phyloP scores from a whole-genome alignment of 2,888 invertebrate genomes.

The Drosophila nigricruria region DNA sequence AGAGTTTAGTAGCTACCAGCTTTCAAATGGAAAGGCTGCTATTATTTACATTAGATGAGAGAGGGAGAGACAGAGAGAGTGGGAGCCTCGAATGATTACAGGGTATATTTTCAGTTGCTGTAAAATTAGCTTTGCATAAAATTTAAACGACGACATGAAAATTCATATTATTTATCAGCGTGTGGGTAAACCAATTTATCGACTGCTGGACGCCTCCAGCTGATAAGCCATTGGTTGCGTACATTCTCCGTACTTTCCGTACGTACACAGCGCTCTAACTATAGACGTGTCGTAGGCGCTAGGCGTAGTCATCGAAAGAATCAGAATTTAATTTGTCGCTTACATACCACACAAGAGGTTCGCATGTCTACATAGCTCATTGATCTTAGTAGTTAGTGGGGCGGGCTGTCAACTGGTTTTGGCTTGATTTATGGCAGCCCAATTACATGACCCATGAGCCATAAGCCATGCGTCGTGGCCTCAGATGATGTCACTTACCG shows the following conservation, averaged over 20 bases:
- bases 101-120: not conserved
- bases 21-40: not conserved
- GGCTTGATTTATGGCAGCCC: constrained; percentile 7
- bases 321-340: constrained; percentile 29
- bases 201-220: constrained; percentile 43
- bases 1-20: not conserved
- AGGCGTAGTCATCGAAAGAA: constrained; percentile 9
- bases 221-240: constrained; percentile 60
- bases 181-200: constrained; percentile 53
- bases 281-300: constrained; percentile 67
- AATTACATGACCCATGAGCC: constrained; percentile 25
- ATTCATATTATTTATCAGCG: constrained; percentile 49
- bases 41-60: not conserved
- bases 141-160: constrained; percentile 22
- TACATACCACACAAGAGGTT: constrained; percentile 23
- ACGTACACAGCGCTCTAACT: constrained; percentile 53
- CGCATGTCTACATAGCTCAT: constrained; percentile 36
- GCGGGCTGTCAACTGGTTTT: not conserved
- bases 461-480: not conserved
- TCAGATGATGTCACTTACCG: constrained; percentile 71
- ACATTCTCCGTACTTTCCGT: constrained; percentile 4
- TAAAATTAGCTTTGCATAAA: constrained; percentile 4
- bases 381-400: constrained; percentile 33
- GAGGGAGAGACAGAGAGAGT: not conserved
- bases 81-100: not conserved